phyloP scores from a whole-genome alignment of 1,140 invertebrate genomes.

The Neodiprion virginianus region DNA sequence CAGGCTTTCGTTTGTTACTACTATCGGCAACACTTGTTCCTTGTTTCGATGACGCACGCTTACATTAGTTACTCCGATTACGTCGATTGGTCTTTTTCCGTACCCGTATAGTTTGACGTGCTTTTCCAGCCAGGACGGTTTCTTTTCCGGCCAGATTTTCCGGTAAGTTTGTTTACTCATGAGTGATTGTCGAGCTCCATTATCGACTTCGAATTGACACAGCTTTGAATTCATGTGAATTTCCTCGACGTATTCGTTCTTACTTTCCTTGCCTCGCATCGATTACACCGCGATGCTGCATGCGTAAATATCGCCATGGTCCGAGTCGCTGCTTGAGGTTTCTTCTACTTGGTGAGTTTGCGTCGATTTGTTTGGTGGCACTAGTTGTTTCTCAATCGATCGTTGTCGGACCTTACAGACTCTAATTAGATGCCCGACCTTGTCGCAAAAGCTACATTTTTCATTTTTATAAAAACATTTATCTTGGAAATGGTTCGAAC shows the following conservation, averaged over 20 bases:
- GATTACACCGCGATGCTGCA: not conserved
- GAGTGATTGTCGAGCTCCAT: conserved; percentile 11
- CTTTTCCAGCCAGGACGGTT: conserved; percentile 5
- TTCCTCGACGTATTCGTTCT: not conserved
- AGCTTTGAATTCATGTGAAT: not conserved
- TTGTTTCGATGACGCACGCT: not conserved
- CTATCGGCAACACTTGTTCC: not conserved
- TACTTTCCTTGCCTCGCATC: not conserved
- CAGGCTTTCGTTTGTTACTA: not conserved
- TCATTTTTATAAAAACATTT: conserved; percentile 18
- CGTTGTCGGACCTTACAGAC: conserved; percentile 11
- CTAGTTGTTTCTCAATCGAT: not conserved
- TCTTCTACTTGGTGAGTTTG: conserved; percentile 8
- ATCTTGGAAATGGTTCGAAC: conserved; percentile 5
- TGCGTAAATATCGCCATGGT: conserved; percentile 10
- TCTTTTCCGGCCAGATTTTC: conserved; percentile 8
- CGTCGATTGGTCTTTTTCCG: conserved; percentile 14
- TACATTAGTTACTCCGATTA: conserved; percentile 16
- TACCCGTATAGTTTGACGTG: conserved; percentile 6
- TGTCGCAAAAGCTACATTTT: conserved; percentile 14
- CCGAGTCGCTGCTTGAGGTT: not conserved
- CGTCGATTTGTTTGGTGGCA: not conserved
- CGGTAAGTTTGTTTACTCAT: conserved; percentile 21
- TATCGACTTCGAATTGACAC: conserved; percentile 17
- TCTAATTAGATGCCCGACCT: conserved; percentile 11